Evolutionary conservation across 2,797 vertebrate species (phyloP), one percentile per base, ranked within the genome.

Genomic region (Lithobates sylvaticus): DNA sequence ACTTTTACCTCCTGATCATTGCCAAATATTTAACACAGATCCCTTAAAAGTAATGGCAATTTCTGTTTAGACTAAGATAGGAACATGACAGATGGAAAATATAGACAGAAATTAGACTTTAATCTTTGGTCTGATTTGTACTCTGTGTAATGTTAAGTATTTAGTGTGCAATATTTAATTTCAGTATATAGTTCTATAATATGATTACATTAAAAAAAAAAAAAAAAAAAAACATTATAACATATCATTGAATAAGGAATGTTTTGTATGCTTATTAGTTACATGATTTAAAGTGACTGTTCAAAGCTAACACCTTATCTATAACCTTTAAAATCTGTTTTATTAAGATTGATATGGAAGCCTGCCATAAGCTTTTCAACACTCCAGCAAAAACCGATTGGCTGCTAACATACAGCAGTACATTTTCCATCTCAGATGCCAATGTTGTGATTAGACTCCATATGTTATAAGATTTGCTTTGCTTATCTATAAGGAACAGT

Each of bases 361-460:
- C 42, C 83, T 79, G 86, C 81, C 81, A 87, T 75, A 36, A 39
- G 47, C 70, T 82, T 87, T 83, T 84, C 76, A 84, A 76, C 86
- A 87, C 86, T 18, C 76, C n/a, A 36, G 32, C 78, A 61, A 73
- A 84, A 83, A 68, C 23, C 34, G 44, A 87, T 84, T 87, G 76
- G 86, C 81, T 87, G 81, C 26, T 80, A 79, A 87, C 64, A 79
- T 70, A 79, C 86, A 87, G 74, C 67, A 74, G 61, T 42, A 69
- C 69, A 79, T 84, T 78, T 83, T 87, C 69, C 27, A 42, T 87
- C 76, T 84, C 76, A 70, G 81, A 87, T 87, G 86, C 86, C 86
- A 84, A 64, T 79, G 81, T 87, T 87, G 70, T 87, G 81, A 87
- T 87, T 84, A 79, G 86, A 69, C 70, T 64, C 86, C 86, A 87